Percentiles rank a stretch among this genome's conserved stretches.
These are phyloP conservation scores for Patella caerulea DNA, from an alignment of 2,888 invertebrate species.

Conservation along the genomic window DNA sequence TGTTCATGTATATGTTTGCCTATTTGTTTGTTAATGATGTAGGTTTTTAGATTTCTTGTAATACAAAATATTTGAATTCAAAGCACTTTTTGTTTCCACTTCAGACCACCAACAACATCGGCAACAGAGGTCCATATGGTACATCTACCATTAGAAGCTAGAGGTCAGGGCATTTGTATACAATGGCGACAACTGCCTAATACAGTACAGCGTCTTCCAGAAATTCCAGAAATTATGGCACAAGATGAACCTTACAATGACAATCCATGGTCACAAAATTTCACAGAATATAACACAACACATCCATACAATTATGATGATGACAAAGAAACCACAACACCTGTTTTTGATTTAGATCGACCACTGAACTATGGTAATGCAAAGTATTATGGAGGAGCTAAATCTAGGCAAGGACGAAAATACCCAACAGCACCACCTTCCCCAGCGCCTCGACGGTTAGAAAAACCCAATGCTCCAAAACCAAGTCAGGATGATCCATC, in stretches of 20 bases:
- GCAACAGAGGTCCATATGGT: conserved; percentile 58
- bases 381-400: no score
- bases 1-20: no score
- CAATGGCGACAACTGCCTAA: conserved; percentile 58
- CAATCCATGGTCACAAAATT: not conserved
- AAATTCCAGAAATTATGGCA: no score
- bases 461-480: no score
- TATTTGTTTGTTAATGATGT: no score
- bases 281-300: not conserved
- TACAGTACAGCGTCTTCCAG: not conserved
- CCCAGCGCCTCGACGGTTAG: no score
- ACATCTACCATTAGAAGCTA: conserved; percentile 63
- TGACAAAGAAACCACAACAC: not conserved
- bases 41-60: no score
- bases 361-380: no score
- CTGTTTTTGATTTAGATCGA: not conserved
- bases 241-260: not conserved
- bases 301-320: not conserved
- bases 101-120: conserved; percentile 38
- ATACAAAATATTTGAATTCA: no score
- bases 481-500: no score
- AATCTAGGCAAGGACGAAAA: no score
- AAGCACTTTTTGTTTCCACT: conserved; percentile 8
- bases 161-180: conserved; percentile 60
- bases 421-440: no score